Evolutionary conservation across 2,113 vertebrate species (phyloP).

Genomic region (Struthio camelus): DNA sequence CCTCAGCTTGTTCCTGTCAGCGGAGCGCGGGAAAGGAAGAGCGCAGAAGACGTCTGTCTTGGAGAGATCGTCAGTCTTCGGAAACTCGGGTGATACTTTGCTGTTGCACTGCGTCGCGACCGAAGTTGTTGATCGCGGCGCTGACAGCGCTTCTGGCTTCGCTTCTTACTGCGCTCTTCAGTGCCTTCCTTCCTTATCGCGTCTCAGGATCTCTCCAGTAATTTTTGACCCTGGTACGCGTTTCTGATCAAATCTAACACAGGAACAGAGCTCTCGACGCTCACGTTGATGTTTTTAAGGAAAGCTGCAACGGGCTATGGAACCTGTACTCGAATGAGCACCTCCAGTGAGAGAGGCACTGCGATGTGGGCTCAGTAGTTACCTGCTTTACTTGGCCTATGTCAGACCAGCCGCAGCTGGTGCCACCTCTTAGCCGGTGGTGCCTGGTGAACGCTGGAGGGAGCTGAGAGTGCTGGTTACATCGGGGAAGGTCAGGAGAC

Average conservation of each 20-base stretch:
- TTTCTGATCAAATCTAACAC: background rate
- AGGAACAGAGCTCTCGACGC: background rate
- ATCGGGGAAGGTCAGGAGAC: background rate
- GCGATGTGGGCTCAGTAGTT: accelerated
- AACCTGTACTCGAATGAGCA: background rate
- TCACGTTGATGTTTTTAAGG: background rate
- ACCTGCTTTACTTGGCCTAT: background rate
- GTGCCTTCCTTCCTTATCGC: background rate
- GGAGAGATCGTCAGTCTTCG: background rate
- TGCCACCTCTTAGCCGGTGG: background rate
- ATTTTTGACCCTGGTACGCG: background rate
- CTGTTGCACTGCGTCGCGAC: background rate
- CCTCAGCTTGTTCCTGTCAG: background rate
- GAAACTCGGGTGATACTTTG: background rate
- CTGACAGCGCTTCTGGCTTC: background rate
- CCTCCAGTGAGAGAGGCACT: background rate
- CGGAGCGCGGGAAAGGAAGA: background rate
- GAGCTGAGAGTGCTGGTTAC: background rate
- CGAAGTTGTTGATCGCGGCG: background rate
- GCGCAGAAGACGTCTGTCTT: background rate
- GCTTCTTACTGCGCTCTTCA: background rate
- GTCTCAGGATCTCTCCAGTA: background rate
- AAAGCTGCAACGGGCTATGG: background rate
- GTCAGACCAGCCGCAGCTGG: accelerated
- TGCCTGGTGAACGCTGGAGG: background rate